Base-by-base conservation (phyloP, 2,888 invertebrate species). In the Diarsia brunnea region DNA sequence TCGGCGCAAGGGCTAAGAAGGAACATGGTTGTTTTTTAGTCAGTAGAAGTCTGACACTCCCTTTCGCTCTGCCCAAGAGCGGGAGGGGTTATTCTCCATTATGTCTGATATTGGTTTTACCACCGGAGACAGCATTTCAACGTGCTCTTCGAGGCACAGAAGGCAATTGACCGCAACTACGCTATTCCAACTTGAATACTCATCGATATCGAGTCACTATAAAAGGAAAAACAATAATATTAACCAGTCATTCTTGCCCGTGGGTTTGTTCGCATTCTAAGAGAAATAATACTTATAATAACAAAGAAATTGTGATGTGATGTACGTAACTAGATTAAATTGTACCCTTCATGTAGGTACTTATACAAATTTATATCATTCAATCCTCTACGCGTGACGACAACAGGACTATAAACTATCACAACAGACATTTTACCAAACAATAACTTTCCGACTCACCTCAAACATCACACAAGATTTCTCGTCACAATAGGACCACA, bases 401-500 rank as follows among this genome's bases (percentile, higher is more conserved):
- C 38, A 38, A 38, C 38, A 38, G 8, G 38, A 38, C 38, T 38
- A 53, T 31, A 12, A 12, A 27, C 4, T 27, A n/a, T 31, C 27
- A 21, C 21, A 16, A 49, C 11, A 68, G 38, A 24, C 14, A 43
- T 49, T 67, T 77, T 49, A n/a, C 69, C 49, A 64, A 63, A 77
- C 68, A 75, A 68, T 55, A 11, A 27, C 60, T 47, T 66, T 55
- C 31, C 69, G 21, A 43, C n/a, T 47, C 66, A 80, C 31, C 16
- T 21, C 69, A 31, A 53, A 64, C 24, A 65, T n/a, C n/a, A 73
- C 19, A 64, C 38, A 64, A 84, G 55, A 58, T 60, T 38, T 43
- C 70, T 66, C 60, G 14, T 24, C 19, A 74, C 63, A 82, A 53
- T 76, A 68, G 65, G 47, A 49, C 21, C 68, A 73, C 19, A 63